A percentile compares a stretch with the other conserved stretches of the same genome.
phyloP scores from a whole-genome alignment of 1,140 invertebrate species.

The Drosophila parabipectinata region DNA sequence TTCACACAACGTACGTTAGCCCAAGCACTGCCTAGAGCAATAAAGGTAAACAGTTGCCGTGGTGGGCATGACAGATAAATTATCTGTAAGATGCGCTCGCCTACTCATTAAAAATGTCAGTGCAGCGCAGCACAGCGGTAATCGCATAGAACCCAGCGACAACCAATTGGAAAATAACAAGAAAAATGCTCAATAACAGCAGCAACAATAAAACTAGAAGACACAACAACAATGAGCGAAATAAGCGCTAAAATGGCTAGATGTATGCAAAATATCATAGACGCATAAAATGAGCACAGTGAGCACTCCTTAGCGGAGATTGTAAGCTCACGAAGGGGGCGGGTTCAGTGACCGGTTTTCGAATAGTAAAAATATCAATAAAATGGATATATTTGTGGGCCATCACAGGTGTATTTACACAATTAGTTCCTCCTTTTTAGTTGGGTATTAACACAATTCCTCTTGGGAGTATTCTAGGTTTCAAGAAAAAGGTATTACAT shows the following conservation, averaged over 20 bases:
- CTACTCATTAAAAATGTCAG: conserved; percentile 68
- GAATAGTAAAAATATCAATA: not conserved
- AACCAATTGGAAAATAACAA: conserved; percentile 41
- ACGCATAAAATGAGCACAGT: conserved; percentile 32
- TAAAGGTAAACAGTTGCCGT: conserved; percentile 5
- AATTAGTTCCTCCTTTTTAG: not conserved
- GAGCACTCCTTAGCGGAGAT: not conserved
- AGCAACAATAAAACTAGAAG: not conserved
- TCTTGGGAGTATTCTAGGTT: not conserved
- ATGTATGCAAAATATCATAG: conserved; percentile 22
- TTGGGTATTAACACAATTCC: not conserved
- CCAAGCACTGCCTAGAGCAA: not conserved
- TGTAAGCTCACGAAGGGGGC: not conserved
- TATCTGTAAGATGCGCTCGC: conserved; percentile 62
- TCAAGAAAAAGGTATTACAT: too few species aligned
- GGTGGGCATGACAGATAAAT: conserved; percentile 49
- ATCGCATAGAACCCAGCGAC: conserved; percentile 10
- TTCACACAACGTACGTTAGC: conserved; percentile 5
- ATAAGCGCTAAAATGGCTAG: conserved; percentile 19
- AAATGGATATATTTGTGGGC: not conserved
- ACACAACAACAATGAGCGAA: conserved; percentile 16
- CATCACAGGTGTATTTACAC: not conserved
- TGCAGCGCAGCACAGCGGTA: conserved; percentile 13
- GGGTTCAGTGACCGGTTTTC: not conserved
- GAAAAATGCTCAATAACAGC: conserved; percentile 20